Evolutionary conservation across 1,140 invertebrate genomes (phyloP).

Genomic region (Drosophila tropicalis): DNA sequence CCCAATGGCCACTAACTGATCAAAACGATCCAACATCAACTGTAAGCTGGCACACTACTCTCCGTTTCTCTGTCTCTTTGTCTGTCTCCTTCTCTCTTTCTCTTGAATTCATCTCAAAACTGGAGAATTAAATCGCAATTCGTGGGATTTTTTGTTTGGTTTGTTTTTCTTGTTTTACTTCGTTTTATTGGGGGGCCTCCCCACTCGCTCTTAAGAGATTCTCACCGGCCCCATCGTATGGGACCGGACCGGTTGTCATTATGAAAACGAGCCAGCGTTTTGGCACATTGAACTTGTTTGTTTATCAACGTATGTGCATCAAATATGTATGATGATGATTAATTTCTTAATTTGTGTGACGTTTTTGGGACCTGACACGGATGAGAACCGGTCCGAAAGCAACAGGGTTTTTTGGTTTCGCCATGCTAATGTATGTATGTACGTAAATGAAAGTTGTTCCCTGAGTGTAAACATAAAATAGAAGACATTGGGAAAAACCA

Average conservation of each 20-base stretch:
- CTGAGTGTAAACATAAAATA: not conserved
- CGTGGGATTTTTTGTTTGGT: not conserved
- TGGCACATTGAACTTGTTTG: conserved; percentile 19
- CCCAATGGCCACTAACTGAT: conserved; percentile 5
- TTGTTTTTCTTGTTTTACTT: not conserved
- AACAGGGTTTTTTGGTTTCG: not conserved
- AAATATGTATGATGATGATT: not conserved
- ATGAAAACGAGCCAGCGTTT: conserved; percentile 5
- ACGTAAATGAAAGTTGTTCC: not conserved
- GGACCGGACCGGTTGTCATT: conserved; percentile 15
- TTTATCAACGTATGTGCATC: not conserved
- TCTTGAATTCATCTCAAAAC: too few relatives aligned
- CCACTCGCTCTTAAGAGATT: conserved; percentile 2
- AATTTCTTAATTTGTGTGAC: not conserved
- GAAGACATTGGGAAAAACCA: not conserved
- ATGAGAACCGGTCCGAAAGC: not conserved
- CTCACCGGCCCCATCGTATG: not conserved
- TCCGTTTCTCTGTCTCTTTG: not conserved
- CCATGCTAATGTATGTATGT: not conserved
- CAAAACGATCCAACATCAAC: not conserved
- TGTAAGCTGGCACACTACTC: not conserved
- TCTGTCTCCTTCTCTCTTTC: not conserved
- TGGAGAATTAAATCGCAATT: conserved; percentile 8
- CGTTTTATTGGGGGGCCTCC: conserved; percentile 3
- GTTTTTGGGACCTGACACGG: not conserved